These are phyloP conservation scores for Stomorhina lunata DNA, from an alignment of 2,888 invertebrate species.

Conservation along the genomic window DNA sequence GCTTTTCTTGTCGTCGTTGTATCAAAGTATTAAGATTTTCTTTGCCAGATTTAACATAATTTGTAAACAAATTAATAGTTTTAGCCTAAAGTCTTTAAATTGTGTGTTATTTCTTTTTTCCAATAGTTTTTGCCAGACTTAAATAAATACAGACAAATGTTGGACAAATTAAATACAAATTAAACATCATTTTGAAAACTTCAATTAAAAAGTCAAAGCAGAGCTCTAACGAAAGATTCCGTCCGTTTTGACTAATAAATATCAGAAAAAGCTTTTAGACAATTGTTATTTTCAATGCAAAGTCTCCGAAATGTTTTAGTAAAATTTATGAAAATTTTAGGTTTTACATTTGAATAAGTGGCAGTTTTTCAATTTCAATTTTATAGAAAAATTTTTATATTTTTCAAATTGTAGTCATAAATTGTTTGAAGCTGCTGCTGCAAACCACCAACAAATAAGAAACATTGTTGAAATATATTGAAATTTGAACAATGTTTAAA, in stretches of 20 bases:
- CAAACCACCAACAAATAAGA: conserved; percentile 1
- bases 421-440: neutral
- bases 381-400: conserved; percentile 43
- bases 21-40: conserved; percentile 7
- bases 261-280: conserved; percentile 28
- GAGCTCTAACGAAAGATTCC: neutral
- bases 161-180: conserved; percentile 62
- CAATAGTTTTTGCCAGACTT: neutral
- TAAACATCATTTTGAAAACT: conserved; percentile 57
- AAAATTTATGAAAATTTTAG: conserved; percentile 47
- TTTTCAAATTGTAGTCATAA: conserved; percentile 54
- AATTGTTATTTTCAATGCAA: conserved; percentile 11
- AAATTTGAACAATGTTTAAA: conserved; percentile 59
- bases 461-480: conserved; percentile 55
- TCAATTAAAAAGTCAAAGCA: conserved; percentile 26
- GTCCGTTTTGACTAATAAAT: too few species aligned
- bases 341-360: conserved; percentile 27
- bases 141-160: conserved; percentile 42
- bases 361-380: conserved; percentile 59
- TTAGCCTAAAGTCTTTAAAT: conserved; percentile 44
- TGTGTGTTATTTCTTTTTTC: neutral
- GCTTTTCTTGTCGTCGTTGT: too few species aligned
- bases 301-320: neutral
- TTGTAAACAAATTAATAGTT: conserved; percentile 62
- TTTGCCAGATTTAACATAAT: conserved; percentile 35